Evolutionary conservation across 2,888 invertebrate genomes (phyloP).

Genomic region (Megaustenia siamemsis): DNA sequence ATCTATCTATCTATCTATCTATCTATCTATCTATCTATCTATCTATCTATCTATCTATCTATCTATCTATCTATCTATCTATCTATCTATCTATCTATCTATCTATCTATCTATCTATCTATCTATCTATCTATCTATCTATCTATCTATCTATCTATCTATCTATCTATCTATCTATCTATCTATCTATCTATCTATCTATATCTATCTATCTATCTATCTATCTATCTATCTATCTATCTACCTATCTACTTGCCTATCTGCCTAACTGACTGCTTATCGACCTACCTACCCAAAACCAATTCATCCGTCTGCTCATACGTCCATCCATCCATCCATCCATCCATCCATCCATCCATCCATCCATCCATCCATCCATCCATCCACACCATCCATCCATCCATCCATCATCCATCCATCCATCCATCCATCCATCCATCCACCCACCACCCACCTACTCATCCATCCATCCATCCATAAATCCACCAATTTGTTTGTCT

Average conservation of each 20-base stretch:
- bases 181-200: slow-evolving; percentile 26
- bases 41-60: background rate
- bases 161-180: slow-evolving; percentile 30
- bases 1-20: background rate
- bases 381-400: no score
- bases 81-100: slow-evolving; percentile 29
- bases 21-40: background rate
- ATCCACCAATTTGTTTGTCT: slow-evolving; percentile 16
- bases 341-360: no score
- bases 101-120: slow-evolving; percentile 33
- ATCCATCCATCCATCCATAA: no score
- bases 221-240: slow-evolving; percentile 35
- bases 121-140: slow-evolving; percentile 33
- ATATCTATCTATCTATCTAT: slow-evolving; percentile 25
- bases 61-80: slow-evolving; percentile 1
- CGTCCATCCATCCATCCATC: no score
- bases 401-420: no score
- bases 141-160: slow-evolving; percentile 35
- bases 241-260: no score
- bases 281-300: no score
- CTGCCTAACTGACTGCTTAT: no score
- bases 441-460: no score
- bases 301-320: no score
- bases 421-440: no score
- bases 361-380: no score